Conservation (phyloP, 2,113 vertebrate genomes). For the Micromys minutus region DNA sequence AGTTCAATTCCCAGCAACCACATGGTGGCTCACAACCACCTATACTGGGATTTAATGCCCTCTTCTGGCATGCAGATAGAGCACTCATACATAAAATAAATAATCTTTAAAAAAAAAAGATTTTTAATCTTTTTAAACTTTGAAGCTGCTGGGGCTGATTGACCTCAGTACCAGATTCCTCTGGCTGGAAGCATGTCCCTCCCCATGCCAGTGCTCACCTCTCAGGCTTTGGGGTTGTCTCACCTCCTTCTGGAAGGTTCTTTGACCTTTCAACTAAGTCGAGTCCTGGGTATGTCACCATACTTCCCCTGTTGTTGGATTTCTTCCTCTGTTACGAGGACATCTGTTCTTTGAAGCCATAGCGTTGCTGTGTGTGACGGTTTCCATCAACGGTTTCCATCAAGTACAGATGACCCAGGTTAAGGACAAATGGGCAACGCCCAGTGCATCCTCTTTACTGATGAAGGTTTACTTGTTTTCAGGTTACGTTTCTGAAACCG, state of each 20-base stretch:
- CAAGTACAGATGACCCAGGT: background rate
- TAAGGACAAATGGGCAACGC: background rate
- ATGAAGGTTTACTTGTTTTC: constrained; percentile 29
- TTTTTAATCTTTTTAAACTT: too few relatives aligned
- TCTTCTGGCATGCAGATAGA: too few relatives aligned
- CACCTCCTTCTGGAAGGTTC: background rate
- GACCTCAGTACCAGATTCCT: background rate
- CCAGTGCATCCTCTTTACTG: background rate
- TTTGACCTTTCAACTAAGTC: background rate
- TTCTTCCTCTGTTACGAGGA: constrained; percentile 13
- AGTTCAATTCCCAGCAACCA: too few relatives aligned
- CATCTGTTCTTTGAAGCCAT: background rate
- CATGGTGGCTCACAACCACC: too few relatives aligned
- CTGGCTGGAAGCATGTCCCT: background rate
- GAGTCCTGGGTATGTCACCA: background rate
- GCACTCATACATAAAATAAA: too few relatives aligned
- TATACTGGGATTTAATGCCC: too few relatives aligned
- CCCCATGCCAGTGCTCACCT: background rate
- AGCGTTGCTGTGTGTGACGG: background rate
- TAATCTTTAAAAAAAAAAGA: background rate
- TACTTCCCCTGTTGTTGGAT: constrained; percentile 17
- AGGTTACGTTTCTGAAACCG: background rate
- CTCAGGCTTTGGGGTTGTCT: constrained; percentile 22
- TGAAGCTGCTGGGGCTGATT: background rate
- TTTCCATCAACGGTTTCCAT: background rate